Evolutionary conservation across 2,888 invertebrate species (phyloP), one percentile per base, ranked within the genome.

Genomic region (Isoperla grammatica): DNA sequence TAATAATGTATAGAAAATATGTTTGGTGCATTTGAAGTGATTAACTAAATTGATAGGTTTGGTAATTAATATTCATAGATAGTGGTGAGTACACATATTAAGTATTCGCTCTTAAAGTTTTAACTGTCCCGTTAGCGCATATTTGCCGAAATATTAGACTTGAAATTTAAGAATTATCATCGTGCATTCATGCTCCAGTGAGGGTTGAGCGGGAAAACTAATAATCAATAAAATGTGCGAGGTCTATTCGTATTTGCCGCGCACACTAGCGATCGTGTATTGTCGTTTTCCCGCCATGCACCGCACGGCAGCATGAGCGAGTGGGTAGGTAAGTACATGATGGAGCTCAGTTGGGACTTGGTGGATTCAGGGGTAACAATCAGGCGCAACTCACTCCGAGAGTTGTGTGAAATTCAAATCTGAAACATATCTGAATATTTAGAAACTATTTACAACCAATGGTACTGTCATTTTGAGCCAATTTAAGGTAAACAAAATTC

Each of bases 311-410:
- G 66, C 67, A 67, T 66, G 67, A 67, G 65, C 39, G 53, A 37
- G 53, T 61, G 63, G 56, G 64, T 67, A 66, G 67, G 67, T 67
- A 66, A 67, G 67, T 66, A 63, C 60, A 63, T 65, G 29, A 66
- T 65, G 64, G 64, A 63, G 64, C 64, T 67, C 66, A 67, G 67
- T 67, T 54, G 63, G 65, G 63, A 63, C 63, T 66, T 65, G 65
- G 66, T 66, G 61, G 60, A 65, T 64, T 64, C 60, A 61, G 64
- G 60, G 60, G 63, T 59, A 62, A 63, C 64, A 64, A 65, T 63
- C 61, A 49, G 45, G 55, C 54, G 56, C 61, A 50, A 65, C 56
- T 63, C 60, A 59, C 43, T 40, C 48, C 62, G 37, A 60, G 56
- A 45, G 54, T 56, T 43, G 61, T 37, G 59, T 45, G 57, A 56